Evolutionary conservation across 2,888 invertebrate genomes (phyloP).

Genomic region (Abscondita cerata): DNA sequence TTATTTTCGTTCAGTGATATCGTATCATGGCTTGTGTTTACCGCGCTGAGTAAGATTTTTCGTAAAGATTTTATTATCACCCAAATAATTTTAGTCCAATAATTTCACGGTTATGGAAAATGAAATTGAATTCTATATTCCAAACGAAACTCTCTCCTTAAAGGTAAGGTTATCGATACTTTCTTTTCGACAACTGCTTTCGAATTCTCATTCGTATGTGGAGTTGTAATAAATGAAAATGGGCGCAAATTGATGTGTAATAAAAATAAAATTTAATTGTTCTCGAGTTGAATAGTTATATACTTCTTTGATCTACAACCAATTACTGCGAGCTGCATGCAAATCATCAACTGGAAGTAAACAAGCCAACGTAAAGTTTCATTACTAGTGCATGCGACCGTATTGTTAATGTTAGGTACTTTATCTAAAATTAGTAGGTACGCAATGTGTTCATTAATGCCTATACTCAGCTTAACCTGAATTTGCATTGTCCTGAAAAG

Average conservation of each 20-base stretch:
- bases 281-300: background rate
- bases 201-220: slow-evolving; percentile 9
- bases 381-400: slow-evolving; percentile 31
- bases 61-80: slow-evolving; percentile 21
- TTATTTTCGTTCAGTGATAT: too few species aligned
- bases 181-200: slow-evolving; percentile 11
- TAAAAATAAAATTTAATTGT: background rate
- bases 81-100: slow-evolving; percentile 32
- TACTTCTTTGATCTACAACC: slow-evolving; percentile 7
- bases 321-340: slow-evolving; percentile 18
- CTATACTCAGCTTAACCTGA: slow-evolving; percentile 17
- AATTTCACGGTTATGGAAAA: slow-evolving; percentile 34
- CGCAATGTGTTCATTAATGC: slow-evolving; percentile 29
- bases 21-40: too few species aligned
- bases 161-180: slow-evolving; percentile 17
- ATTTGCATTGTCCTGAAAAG: slow-evolving; percentile 24
- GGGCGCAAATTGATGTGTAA: too few species aligned
- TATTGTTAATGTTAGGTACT: slow-evolving; percentile 24
- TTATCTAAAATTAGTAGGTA: slow-evolving; percentile 33
- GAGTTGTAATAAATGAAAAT: slow-evolving; percentile 8
- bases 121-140: slow-evolving; percentile 34
- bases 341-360: slow-evolving; percentile 22
- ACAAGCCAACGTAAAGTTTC: slow-evolving; percentile 24
- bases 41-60: slow-evolving; percentile 15
- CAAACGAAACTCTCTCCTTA: slow-evolving; percentile 17